Evolutionary conservation across 2,797 vertebrate genomes (phyloP), one percentile per base, ranked within the genome.

Genomic region (Borostomias antarcticus): DNA sequence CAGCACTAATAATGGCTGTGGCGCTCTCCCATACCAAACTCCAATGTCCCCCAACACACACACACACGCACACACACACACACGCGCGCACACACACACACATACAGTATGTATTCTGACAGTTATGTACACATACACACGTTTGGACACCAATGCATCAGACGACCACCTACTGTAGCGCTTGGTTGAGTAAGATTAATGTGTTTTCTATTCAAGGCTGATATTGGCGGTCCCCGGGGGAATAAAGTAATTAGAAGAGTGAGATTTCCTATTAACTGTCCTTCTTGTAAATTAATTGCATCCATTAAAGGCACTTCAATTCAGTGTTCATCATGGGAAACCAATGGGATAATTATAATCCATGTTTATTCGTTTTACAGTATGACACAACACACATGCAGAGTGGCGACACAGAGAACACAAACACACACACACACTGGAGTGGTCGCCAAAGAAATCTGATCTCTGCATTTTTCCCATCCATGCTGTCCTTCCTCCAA

Each of bases 251-350:
- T 59, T 29, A 48, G 58, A 65, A 25, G 32, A 43, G 66, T 74
- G 60, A 66, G 58, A 76, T 75, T 48, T 65, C 51, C 61, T 26
- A 66, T 62, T 59, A 81, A 72, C 33, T 70, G 66, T 66, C 35
- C 51, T 35, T 82, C 78, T 85, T 83, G 45, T 37, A 72, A 82
- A 85, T 79, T 68, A 70, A 88, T 84, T 62, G 52, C 2, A 66
- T 62, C 64, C 61, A 76, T 84, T 82, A 78, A 60, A 60, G 66
- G 63, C 73, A 68, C 51, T 69, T 68, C 48, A 66, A 17, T 17
- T 2, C 29, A 70, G 53, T 69, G 58, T 66, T 77, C 58, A 78
- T 73, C 23, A 50, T 45, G 21, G 35, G 64, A 25, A 62, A 66
- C 66, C 64, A 28, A 68, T 60, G 62, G 54, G 73, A 68, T 63